A percentile compares a stretch with the other conserved stretches of the same genome.
Evolutionary conservation across 2,888 invertebrate genomes (phyloP).

Genomic region (Selenia dentaria): DNA sequence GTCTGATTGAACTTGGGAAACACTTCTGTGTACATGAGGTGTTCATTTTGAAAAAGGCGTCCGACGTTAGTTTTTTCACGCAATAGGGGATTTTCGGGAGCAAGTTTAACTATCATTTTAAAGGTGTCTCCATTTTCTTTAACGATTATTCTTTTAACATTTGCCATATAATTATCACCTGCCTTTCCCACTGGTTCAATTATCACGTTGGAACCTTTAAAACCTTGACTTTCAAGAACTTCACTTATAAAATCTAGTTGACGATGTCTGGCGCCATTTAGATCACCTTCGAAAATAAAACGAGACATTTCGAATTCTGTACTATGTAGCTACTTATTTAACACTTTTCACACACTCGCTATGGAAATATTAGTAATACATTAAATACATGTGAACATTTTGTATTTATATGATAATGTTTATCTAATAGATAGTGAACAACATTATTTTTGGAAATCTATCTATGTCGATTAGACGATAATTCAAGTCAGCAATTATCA

Average conservation of each 20-base stretch:
- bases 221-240: constrained; percentile 22
- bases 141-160: constrained; percentile 36
- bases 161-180: constrained; percentile 12
- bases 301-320: background rate
- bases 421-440: too few relatives aligned
- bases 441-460: too few relatives aligned
- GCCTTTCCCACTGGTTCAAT: constrained; percentile 32
- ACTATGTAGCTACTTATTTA: too few relatives aligned
- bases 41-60: constrained; percentile 44
- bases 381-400: too few relatives aligned
- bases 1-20: constrained; percentile 44
- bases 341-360: too few relatives aligned
- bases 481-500: too few relatives aligned
- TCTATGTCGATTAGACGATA: too few relatives aligned
- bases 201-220: constrained; percentile 20
- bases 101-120: constrained; percentile 48
- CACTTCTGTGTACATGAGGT: constrained; percentile 42
- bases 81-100: constrained; percentile 31
- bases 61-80: constrained; percentile 25
- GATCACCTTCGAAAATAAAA: constrained; percentile 23
- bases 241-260: constrained; percentile 27
- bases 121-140: constrained; percentile 33
- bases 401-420: too few relatives aligned
- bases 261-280: constrained; percentile 15
- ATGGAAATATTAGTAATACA: too few relatives aligned